Percentiles rank a stretch among this genome's conserved stretches.
phyloP scores from a whole-genome alignment of 2,113 vertebrate species.

The Ibidorhyncha struthersii region DNA sequence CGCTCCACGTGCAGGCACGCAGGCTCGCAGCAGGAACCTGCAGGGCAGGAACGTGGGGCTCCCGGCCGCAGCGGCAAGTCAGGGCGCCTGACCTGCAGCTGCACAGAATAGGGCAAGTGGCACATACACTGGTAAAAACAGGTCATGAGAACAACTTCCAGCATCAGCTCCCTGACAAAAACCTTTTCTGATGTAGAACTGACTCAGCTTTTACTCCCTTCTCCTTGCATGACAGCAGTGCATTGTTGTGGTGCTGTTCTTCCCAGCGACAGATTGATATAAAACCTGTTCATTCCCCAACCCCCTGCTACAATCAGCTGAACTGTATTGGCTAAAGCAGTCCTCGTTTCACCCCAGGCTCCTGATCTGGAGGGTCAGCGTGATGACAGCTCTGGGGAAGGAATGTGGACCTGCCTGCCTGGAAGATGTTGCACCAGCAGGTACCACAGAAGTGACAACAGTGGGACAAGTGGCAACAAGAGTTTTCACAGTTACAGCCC shows the following conservation, averaged over 20 bases:
- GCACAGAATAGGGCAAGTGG: not conserved
- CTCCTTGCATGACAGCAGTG: not conserved
- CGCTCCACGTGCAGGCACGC: conserved; percentile 65
- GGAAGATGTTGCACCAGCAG: not conserved
- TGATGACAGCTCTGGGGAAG: not conserved
- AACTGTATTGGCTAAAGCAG: not conserved
- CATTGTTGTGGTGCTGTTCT: not conserved
- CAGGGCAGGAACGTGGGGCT: conserved; percentile 59
- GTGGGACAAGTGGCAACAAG: not conserved
- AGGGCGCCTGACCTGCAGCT: not conserved
- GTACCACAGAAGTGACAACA: not conserved
- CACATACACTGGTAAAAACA: not conserved
- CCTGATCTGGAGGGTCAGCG: not conserved
- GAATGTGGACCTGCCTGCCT: not conserved
- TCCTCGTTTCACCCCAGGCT: not conserved
- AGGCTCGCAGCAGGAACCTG: conserved; percentile 64
- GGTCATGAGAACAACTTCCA: not conserved
- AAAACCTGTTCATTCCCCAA: not conserved
- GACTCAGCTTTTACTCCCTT: not conserved
- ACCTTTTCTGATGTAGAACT: not conserved
- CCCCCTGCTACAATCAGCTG: not conserved
- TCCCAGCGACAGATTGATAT: too few relatives aligned
- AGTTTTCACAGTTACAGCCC: not conserved
- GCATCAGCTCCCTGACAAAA: not conserved
- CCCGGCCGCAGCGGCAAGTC: not conserved